Evolutionary conservation across 35 echinoderm and acorn worm species (phyloP).

Genomic region (Amphiura filiformis): DNA sequence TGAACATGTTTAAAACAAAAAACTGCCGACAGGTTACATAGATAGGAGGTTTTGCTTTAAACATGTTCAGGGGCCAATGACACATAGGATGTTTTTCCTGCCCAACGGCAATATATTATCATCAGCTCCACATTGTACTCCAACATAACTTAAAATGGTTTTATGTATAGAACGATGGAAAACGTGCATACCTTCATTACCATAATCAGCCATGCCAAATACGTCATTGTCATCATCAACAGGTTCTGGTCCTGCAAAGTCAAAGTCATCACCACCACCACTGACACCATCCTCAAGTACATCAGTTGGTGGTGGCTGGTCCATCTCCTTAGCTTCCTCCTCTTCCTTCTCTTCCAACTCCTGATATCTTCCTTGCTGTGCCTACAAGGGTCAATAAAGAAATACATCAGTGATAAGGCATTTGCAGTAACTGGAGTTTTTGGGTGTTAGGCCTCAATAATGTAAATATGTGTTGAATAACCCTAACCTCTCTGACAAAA

Average conservation of each 20-base stretch:
- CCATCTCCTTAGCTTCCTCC: slow-evolving; percentile 53
- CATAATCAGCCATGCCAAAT: background rate
- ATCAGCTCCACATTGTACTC: background rate
- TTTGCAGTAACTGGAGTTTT: too few species aligned
- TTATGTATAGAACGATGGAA: too few species aligned
- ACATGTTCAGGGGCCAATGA: too few species aligned
- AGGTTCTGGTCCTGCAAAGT: slow-evolving; percentile 40
- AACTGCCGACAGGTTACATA: too few species aligned
- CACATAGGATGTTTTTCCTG: too few species aligned
- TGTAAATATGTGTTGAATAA: too few species aligned
- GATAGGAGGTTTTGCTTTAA: too few species aligned
- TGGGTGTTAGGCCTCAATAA: too few species aligned
- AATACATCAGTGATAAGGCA: too few species aligned
- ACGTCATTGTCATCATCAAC: slow-evolving; percentile 31
- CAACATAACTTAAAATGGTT: background rate
- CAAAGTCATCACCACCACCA: slow-evolving; percentile 44
- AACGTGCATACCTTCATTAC: background rate
- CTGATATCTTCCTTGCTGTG: slow-evolving; percentile 62
- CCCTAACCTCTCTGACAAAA: too few species aligned
- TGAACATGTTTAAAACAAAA: too few species aligned
- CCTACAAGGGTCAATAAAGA: slow-evolving; percentile 33
- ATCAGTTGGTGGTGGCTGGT: background rate
- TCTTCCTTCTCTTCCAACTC: slow-evolving; percentile 46
- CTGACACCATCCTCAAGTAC: background rate
- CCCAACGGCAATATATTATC: too few species aligned